Conservation (phyloP, 2,113 vertebrate genomes). For the Nycticorax nycticorax region DNA sequence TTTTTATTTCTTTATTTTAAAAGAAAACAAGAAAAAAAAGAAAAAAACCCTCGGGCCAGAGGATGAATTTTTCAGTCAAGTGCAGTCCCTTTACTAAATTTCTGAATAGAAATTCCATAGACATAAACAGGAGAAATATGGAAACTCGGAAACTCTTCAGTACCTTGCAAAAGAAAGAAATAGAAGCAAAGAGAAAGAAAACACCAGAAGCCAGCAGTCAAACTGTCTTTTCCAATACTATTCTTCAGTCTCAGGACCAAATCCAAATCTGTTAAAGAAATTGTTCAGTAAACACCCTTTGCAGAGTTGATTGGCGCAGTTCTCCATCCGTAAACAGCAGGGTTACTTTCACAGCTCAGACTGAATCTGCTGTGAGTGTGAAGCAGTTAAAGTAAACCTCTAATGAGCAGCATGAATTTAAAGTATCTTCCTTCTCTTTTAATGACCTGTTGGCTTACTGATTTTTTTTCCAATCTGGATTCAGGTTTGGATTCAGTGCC, state of each 20-base stretch:
- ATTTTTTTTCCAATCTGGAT: conserved; percentile 1
- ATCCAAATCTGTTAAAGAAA: background rate
- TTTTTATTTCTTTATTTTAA: background rate
- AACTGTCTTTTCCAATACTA: background rate
- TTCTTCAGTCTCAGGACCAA: background rate
- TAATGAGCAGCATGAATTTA: background rate
- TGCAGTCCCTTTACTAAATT: background rate
- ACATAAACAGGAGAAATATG: background rate
- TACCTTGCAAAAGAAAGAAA: background rate
- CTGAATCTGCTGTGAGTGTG: background rate
- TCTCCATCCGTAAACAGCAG: background rate
- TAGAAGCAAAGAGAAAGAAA: background rate
- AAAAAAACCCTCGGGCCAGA: background rate
- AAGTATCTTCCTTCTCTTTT: background rate
- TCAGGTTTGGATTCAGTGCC: background rate
- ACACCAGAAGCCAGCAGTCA: background rate
- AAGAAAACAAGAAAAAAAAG: too few species aligned
- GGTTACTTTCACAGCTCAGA: background rate
- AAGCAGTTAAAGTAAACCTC: background rate
- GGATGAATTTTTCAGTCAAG: background rate
- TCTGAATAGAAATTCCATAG: background rate
- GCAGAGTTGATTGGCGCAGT: background rate
- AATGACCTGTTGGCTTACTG: background rate
- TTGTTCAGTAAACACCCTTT: background rate
- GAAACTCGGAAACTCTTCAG: background rate